Percentiles rank a stretch among this genome's conserved stretches.
phyloP scores from a whole-genome alignment of 2,113 vertebrate genomes.

The pig (Sus scrofa) region DNA sequence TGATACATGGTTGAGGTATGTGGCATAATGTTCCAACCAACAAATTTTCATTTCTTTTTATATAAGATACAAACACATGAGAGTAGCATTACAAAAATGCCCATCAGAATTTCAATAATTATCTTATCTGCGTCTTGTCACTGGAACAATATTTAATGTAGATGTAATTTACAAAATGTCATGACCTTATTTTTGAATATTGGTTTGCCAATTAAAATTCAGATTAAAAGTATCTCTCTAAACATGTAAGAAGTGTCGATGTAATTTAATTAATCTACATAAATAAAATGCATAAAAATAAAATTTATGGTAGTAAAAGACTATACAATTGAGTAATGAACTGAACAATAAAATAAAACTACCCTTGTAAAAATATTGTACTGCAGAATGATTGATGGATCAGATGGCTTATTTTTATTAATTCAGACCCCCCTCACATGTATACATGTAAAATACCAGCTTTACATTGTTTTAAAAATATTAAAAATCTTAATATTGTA shows the following conservation, averaged over 20 bases:
- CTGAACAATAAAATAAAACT: neutral
- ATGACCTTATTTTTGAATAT: neutral
- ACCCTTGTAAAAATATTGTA: neutral
- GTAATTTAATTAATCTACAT: neutral
- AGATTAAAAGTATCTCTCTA: neutral
- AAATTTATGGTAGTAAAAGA: neutral
- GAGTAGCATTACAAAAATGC: neutral
- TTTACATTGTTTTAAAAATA: neutral
- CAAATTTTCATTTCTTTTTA: neutral
- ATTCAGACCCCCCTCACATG: rapidly evolving
- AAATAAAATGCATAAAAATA: neutral
- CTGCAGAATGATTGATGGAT: neutral
- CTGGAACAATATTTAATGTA: neutral
- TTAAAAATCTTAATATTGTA: neutral
- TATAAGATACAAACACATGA: neutral
- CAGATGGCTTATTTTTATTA: neutral
- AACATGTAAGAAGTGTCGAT: neutral
- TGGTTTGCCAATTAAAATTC: neutral
- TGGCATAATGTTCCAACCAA: neutral
- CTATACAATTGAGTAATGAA: neutral
- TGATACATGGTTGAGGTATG: neutral
- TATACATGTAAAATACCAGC: neutral
- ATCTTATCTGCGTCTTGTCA: neutral
- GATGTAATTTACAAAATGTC: neutral
- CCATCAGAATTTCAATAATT: neutral